Base-by-base conservation (phyloP, 2,888 invertebrate genomes). In the Anoncus sp. region DNA sequence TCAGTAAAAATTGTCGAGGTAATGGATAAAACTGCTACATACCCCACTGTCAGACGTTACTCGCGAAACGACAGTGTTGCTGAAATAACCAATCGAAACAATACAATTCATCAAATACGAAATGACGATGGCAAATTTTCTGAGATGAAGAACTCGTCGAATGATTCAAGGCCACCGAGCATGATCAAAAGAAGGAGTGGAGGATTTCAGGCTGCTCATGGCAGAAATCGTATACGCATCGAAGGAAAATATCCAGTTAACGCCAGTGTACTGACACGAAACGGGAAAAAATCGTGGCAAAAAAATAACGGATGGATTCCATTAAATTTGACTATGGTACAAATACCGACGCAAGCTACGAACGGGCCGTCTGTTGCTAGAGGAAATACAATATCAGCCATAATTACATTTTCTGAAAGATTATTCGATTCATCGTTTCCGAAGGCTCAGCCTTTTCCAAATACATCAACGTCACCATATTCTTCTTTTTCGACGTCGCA, bases 211-310 rank as follows among this genome's bases (percentile, higher is more conserved):
- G 6, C 38, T 7, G 16, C 45, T 55, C 73, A 57, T 3, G 47
- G 73, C 49, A 65, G 47, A 59, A 49, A 47, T 38, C 65, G 65
- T 49, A 65, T 57, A 27, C 73, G 73, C 38, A 65, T 65, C 65
- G 57, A 73, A 49, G 73, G 73, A 49, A 73, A 65, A 16, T 24
- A 73, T 49, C 27, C 47, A 18, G 55, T 67, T 14, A 7, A 1
- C 1, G 20, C 12, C 1, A 55, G 18, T 67, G 43, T 16, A 18
- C n/a, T 47, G 31, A 20, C 27, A 16, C 72, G 45, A 12, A 14
- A 35, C 22, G 63, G 55, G 2, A 72, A 72, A 47, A 55, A 38
- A 40, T 63, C 35, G 14, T 72, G 55, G 63, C 47, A 53, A 14
- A 43, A n/a, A 47, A 63, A 63, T 12, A 47, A 72, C 22, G 40